Base-by-base conservation (phyloP, 2,888 invertebrate species). In the Biston stratarius region DNA sequence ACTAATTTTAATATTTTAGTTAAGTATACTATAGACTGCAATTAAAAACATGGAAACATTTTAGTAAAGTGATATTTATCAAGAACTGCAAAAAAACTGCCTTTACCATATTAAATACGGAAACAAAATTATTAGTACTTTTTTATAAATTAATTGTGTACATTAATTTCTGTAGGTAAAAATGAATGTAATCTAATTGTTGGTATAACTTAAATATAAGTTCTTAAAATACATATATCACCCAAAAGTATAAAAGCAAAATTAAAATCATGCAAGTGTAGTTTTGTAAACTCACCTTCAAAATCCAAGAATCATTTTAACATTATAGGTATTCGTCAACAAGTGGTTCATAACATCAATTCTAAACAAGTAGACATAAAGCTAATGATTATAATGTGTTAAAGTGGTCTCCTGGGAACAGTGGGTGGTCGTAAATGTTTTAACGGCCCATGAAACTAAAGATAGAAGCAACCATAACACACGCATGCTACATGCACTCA, bases 401-500 rank as follows among this genome's bases (percentile, higher is more conserved):
- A 38, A 34, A 61, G 52, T 56, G 51, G 48, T 24, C 14, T 33
- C 36, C 40, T 33, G 14, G 9, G 60, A 52, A 15, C 40, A 40
- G 51, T 33, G 53, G 52, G 52, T 53, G 53, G 49, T 60, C 63
- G 12, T 60, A 51, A 63, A 67, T 48, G 55, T 14, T 60, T 67
- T 67, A 38, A 67, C 45, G 55, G 51, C 12, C 60, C 44, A 51
- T 59, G 49, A 63, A 60, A 56, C 62, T 34, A 55, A 59, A 49
- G 6, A 64, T 52, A 61, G 49, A 63, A 40, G 47, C 6, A 56
- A 60, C 34, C 58, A 57, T 47, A 45, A 38, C 8, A 55, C 60
- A 15, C 8, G 48, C 60, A 67, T 63, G 52, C 70, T 71, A 61
- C 60, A 61, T 67, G 63, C 63, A 63, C 24, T 49, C n/a, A 53